A percentile compares a stretch with the other conserved stretches of the same genome.
Conservation (phyloP, 2,888 invertebrate species). For the Erebia palarica region DNA sequence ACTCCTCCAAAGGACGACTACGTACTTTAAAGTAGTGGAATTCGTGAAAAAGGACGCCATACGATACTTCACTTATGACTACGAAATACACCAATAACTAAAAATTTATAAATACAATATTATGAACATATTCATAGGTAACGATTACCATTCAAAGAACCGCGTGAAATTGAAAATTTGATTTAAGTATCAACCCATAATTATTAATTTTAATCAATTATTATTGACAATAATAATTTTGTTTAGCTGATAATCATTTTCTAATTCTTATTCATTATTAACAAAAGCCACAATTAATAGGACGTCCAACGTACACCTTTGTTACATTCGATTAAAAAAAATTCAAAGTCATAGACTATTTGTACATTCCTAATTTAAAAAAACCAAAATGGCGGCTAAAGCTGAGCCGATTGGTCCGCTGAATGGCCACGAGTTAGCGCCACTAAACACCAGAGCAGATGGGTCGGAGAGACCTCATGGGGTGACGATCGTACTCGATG, state of each 20-base stretch:
- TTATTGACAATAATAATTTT: constrained; percentile 31
- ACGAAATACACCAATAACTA: constrained; percentile 68
- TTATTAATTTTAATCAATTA: constrained; percentile 24
- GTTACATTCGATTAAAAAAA: constrained; percentile 13
- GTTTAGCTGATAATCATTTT: constrained; percentile 29
- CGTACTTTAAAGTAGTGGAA: constrained; percentile 74
- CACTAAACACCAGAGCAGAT: constrained; percentile 86
- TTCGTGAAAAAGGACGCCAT: constrained; percentile 79
- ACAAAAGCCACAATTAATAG: not conserved
- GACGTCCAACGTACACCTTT: not conserved
- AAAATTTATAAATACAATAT: constrained; percentile 45
- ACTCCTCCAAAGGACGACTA: constrained; percentile 67
- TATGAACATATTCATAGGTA: constrained; percentile 78
- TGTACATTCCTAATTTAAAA: constrained; percentile 35
- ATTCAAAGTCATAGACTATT: constrained; percentile 36
- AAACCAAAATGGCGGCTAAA: constrained; percentile 69
- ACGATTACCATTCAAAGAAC: constrained; percentile 70
- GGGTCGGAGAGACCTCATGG: constrained; percentile 85
- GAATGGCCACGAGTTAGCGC: constrained; percentile 91
- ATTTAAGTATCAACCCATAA: constrained; percentile 35
- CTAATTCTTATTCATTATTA: not conserved
- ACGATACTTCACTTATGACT: constrained; percentile 73
- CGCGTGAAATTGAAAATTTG: constrained; percentile 72
- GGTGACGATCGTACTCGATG: constrained; percentile 90
- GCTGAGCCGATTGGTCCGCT: constrained; percentile 81